Evolutionary conservation across 2,888 invertebrate genomes (phyloP), one percentile per base, ranked within the genome.

Genomic region (Litoditis marina): DNA sequence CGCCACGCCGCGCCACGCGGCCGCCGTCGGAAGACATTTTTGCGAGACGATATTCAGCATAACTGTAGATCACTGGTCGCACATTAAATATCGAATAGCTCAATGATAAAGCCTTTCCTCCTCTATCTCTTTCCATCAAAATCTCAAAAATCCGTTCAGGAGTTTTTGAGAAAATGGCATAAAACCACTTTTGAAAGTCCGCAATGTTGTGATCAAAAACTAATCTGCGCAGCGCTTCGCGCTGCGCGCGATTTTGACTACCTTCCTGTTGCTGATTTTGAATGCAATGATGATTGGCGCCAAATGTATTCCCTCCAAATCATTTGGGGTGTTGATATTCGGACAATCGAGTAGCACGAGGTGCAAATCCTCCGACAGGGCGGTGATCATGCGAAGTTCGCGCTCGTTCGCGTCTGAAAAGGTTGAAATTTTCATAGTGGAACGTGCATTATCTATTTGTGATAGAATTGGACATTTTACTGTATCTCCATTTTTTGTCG

Each of bases 261-360:
- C 77, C 65, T 74, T 76, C 54, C 71, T 65, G 63, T 75, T 69
- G 8, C 68, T 65, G 2, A 77, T 64, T 53, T 73, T 62, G 53
- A 77, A 71, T 36, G 70, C 66, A 53, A 77, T 68, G 51, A 68
- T 63, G 31, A 74, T 73, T 0, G 77, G 77, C 0, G 77, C 71
- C 46, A 77, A 58, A 25, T 66, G 65, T 50, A 71, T 57, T 28
- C 65, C 65, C 36, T 72, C 63, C 34, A 73, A 58, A 36, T 76
- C 75, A 39, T 63, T 56, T 5, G 75, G 75, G 8, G 69, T 68
- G 28, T 73, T 63, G 36, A 76, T 67, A 57, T 72, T 60, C n/a
- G 75, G 75, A n/a, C 70, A 63, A 34, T 76, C 70, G 8, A 76
- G 70, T 16, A 76, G 60, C 2, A 76, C 47, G 16, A 76, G 63